Conservation (phyloP, 2,113 vertebrate species). For the Cygnus buccinator region DNA sequence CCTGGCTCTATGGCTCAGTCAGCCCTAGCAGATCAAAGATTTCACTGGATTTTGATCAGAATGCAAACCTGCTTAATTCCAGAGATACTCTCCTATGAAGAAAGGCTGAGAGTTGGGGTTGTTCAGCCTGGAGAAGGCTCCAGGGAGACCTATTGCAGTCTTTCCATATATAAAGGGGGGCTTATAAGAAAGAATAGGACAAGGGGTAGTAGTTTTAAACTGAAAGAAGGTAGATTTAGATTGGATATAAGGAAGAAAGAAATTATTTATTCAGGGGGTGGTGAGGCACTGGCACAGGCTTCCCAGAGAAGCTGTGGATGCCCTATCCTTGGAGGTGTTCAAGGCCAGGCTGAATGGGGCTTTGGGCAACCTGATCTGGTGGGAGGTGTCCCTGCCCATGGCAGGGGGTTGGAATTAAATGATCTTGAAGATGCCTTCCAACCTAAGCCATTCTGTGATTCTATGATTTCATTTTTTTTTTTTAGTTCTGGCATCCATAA, state of each 20-base stretch:
- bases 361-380: background rate
- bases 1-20: background rate
- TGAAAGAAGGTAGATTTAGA: background rate
- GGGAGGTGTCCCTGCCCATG: background rate
- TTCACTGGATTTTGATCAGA: background rate
- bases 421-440: no score
- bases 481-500: background rate
- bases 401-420: background rate
- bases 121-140: background rate
- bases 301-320: background rate
- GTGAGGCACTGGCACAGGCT: background rate
- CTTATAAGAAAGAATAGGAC: no score
- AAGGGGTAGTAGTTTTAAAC: no score
- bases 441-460: no score
- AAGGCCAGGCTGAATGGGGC: background rate
- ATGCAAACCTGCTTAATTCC: background rate
- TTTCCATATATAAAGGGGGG: no score
- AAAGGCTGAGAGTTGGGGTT: background rate
- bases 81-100: background rate
- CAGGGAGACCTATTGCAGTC: background rate
- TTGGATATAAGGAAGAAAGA: no score
- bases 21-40: rapidly evolving
- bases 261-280: background rate
- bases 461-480: background rate
- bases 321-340: background rate